Conservation (phyloP, 2,113 vertebrate genomes). For the Sander lucioperca region DNA sequence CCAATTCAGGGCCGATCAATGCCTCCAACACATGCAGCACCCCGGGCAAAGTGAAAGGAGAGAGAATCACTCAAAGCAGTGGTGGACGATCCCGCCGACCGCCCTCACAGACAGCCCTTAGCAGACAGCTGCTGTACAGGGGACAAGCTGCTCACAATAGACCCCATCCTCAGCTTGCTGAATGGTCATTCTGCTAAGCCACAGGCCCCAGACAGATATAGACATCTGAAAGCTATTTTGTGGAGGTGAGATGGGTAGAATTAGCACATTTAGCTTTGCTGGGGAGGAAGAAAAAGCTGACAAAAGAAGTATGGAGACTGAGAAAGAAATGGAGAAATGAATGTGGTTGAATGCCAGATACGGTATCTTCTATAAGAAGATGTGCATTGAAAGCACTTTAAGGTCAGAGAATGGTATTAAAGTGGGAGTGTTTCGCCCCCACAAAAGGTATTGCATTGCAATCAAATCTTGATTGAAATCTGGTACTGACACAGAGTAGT, state of each 20-base stretch:
- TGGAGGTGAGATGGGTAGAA: slow-evolving; percentile 49
- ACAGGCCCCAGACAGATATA: slow-evolving; percentile 44
- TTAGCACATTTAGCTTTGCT: slow-evolving; percentile 50
- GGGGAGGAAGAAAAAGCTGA: slow-evolving; percentile 24
- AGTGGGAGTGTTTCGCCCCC: slow-evolving; percentile 9
- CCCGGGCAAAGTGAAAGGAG: slow-evolving; percentile 60
- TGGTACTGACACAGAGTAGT: slow-evolving; percentile 43
- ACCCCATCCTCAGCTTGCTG: slow-evolving; percentile 34
- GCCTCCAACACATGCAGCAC: slow-evolving; percentile 71
- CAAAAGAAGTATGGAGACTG: neutral
- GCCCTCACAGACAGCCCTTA: slow-evolving; percentile 55
- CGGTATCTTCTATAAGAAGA: slow-evolving; percentile 6
- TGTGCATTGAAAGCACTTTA: slow-evolving; percentile 37
- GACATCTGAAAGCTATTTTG: slow-evolving; percentile 57
- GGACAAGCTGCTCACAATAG: slow-evolving; percentile 49
- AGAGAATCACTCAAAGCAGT: slow-evolving; percentile 62
- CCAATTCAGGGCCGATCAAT: slow-evolving; percentile 83
- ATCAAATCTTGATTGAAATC: slow-evolving; percentile 68
- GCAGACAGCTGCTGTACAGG: slow-evolving; percentile 53
- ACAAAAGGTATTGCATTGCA: slow-evolving; percentile 64
- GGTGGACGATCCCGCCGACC: slow-evolving; percentile 66
- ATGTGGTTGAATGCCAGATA: slow-evolving; percentile 7
- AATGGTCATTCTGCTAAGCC: slow-evolving; percentile 65
- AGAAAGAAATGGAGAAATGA: slow-evolving; percentile 18
- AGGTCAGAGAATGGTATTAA: slow-evolving; percentile 54